Evolutionary conservation across 1,140 invertebrate species (phyloP).

Genomic region (Camponotus pennsylvanicus): DNA sequence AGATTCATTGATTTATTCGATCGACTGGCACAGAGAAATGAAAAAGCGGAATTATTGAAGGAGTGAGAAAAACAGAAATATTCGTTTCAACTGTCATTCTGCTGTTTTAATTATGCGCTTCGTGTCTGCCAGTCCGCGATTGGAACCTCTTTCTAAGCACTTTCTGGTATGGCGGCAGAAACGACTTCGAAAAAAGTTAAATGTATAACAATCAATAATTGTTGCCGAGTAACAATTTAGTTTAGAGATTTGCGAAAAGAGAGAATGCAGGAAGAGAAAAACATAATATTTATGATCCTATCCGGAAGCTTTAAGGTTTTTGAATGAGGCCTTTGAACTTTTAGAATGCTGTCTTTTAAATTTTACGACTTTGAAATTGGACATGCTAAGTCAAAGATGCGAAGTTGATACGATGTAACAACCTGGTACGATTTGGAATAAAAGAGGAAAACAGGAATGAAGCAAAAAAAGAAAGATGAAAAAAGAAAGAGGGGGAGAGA

Average conservation of each 20-base stretch:
- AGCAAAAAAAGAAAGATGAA: neutral
- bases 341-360: conserved; percentile 68
- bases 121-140: conserved; percentile 4
- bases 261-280: conserved; percentile 45
- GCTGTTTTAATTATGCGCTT: conserved; percentile 54
- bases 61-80: conserved; percentile 21
- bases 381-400: neutral
- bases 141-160: neutral
- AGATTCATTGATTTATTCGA: conserved; percentile 70
- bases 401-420: neutral
- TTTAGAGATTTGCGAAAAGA: neutral
- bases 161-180: neutral
- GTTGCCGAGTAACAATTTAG: neutral
- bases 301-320: conserved; percentile 52
- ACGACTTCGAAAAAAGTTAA: neutral
- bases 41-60: conserved; percentile 46
- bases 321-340: conserved; percentile 7
- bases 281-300: conserved; percentile 36
- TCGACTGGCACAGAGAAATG: conserved; percentile 51
- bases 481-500: neutral
- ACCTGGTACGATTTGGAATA: neutral
- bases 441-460: neutral
- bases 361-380: conserved; percentile 69
- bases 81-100: conserved; percentile 35
- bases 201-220: neutral